Evolutionary conservation across 2,113 vertebrate genomes (phyloP).

Genomic region (Pholis gunnellus): DNA sequence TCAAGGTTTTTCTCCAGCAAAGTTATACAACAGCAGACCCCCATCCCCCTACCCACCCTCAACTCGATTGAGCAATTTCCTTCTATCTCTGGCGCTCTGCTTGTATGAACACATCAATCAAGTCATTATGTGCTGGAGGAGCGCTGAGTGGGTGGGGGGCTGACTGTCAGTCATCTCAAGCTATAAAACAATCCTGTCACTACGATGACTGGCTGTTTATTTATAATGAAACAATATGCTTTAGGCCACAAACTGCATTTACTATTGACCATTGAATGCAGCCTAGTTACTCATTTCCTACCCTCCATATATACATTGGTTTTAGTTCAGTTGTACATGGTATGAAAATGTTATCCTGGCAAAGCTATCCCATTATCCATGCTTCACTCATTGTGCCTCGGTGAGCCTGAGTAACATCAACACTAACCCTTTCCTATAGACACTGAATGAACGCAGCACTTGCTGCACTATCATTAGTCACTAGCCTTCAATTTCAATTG

Average conservation of each 20-base stretch:
- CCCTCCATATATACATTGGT: too few relatives aligned
- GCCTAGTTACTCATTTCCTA: not conserved
- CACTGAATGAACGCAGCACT: not conserved
- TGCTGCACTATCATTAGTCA: too few relatives aligned
- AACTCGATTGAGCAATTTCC: slow-evolving; percentile 9
- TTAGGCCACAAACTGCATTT: not conserved
- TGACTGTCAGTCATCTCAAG: slow-evolving; percentile 29
- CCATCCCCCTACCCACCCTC: not conserved
- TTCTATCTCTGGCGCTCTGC: slow-evolving; percentile 16
- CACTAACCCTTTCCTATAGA: not conserved
- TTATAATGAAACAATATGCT: not conserved
- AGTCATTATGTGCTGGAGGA: slow-evolving; percentile 21
- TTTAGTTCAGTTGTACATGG: not conserved
- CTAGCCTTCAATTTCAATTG: too few relatives aligned
- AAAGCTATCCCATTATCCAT: not conserved
- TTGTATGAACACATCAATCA: slow-evolving; percentile 25
- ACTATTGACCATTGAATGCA: not conserved
- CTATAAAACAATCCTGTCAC: slow-evolving; percentile 14
- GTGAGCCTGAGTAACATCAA: not conserved
- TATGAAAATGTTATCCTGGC: not conserved
- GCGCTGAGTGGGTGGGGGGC: slow-evolving; percentile 8
- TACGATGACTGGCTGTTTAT: not conserved
- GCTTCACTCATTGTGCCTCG: not conserved
- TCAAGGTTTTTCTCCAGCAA: not conserved
- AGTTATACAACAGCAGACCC: not conserved